Evolutionary conservation across 1,140 invertebrate species (phyloP), one percentile per base, ranked within the genome.

Genomic region (Halotydeus destructor): DNA sequence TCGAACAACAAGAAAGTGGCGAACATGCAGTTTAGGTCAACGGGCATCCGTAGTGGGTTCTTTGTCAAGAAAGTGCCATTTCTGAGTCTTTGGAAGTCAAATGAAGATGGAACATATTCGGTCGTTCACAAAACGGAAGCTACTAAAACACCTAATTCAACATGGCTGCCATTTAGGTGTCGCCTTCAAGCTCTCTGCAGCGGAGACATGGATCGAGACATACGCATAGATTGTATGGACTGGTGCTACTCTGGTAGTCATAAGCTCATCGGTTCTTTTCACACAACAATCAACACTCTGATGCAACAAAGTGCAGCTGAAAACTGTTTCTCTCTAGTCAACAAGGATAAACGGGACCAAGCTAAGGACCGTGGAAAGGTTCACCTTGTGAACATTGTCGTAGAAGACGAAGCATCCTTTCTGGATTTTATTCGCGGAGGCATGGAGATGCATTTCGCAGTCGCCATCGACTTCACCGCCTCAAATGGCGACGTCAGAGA

Each of bases 381-480:
- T 2, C 18, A 46, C 18, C 26, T 48, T 3, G n/a, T 22, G 6
- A 16, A 38, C 8, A 41, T 48, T 6, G 22, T 37, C 8, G 28
- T 44, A 8, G 35, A 12, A 21, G 43, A 48, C 22, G 43, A 44
- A 21, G 31, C 37, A 12, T 37, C 40, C 8, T 50, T 50, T 30
- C 32, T 50, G 6, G 49, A 50, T 43, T 50, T 45, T 31, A 45
- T 50, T 24, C 34, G 33, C 18, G 38, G 34, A 4, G 49, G 49
- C 24, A 67, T 64, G 11, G 60, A 71, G 51, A 52, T 74, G 9
- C 62, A 71, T 54, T 72, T 67, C 49, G 69, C 68, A 8, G 66
- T 74, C 48, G 69, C 70, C 23, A 66, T 76, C 42, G 74, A 76
- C 55, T 76, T 76, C 52, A 75, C 73, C 12, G 69, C 68, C 11